Conservation (phyloP, 2,888 invertebrate species). For the Heliconius ismenius region DNA sequence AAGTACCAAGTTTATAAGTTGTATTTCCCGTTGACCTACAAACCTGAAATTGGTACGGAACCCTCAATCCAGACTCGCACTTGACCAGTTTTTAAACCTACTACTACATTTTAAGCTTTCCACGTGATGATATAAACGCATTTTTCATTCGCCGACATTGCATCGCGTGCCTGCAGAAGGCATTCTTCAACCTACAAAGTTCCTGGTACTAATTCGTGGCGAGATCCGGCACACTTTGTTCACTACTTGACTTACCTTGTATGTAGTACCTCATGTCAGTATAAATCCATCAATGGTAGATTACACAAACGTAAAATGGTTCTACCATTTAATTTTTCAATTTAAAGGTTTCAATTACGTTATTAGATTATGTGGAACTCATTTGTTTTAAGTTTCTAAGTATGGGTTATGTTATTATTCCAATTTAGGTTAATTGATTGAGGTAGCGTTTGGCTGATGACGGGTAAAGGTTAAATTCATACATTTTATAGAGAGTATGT, state of each 20-base stretch:
- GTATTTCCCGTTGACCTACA: background rate
- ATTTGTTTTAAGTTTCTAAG: background rate
- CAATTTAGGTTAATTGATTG: background rate
- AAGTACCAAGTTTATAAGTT: background rate
- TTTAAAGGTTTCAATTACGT: background rate
- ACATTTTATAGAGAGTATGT: too few species aligned
- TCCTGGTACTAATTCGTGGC: conserved; percentile 33
- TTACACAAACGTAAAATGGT: conserved; percentile 8
- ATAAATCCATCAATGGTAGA: conserved; percentile 24
- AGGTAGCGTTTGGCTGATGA: too few species aligned
- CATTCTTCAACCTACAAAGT: conserved; percentile 33
- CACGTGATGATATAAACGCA: conserved; percentile 3
- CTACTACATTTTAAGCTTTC: background rate
- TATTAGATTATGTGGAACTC: background rate
- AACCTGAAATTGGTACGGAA: background rate
- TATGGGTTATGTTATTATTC: too few species aligned
- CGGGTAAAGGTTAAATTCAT: too few species aligned
- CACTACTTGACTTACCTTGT: conserved; percentile 8
- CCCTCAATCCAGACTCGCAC: background rate
- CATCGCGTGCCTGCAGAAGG: conserved; percentile 24
- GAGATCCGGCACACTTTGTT: conserved; percentile 31
- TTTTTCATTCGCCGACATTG: conserved; percentile 25
- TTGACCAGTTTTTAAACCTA: background rate
- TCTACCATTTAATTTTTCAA: conserved; percentile 2
- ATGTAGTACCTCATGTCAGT: conserved; percentile 10